Percentiles rank a stretch among this genome's conserved stretches.
phyloP scores from a whole-genome alignment of 2,888 invertebrate genomes.

The Phlogophora meticulosa region DNA sequence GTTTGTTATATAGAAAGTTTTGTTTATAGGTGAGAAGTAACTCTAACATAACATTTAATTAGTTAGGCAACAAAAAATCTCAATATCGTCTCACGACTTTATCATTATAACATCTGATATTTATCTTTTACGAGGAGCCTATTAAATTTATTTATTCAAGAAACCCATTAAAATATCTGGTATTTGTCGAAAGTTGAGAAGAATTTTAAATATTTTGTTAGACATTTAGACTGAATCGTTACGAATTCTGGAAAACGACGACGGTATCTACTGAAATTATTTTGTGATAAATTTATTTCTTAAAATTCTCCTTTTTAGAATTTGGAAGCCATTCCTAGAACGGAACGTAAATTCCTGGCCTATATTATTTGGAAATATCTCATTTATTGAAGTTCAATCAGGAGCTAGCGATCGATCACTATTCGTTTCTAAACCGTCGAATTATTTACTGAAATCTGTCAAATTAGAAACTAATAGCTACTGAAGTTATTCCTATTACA shows the following conservation, averaged over 20 bases:
- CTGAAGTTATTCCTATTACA: background rate
- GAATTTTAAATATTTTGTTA: constrained; percentile 44
- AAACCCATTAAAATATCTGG: constrained; percentile 32
- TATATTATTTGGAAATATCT: constrained; percentile 29
- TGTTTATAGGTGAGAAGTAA: too few species aligned
- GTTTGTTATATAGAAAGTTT: too few species aligned
- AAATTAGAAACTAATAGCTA: background rate
- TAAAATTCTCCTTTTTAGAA: constrained; percentile 38
- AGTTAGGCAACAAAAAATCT: background rate
- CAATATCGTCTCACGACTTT: background rate
- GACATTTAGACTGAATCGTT: constrained; percentile 31
- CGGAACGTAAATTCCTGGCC: constrained; percentile 2
- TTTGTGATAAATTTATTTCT: constrained; percentile 38
- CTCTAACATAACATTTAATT: background rate
- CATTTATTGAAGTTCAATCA: constrained; percentile 16
- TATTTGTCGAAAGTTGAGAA: constrained; percentile 30
- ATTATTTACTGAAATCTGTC: background rate
- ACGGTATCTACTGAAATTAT: constrained; percentile 41
- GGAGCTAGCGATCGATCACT: constrained; percentile 14
- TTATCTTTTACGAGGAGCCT: constrained; percentile 10
- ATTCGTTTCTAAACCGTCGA: background rate
- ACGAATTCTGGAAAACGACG: constrained; percentile 35
- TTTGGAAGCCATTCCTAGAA: constrained; percentile 11
- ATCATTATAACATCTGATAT: background rate
- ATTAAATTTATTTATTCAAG: constrained; percentile 45